Evolutionary conservation across 2,113 vertebrate species (phyloP), one percentile per base, ranked within the genome.

Genomic region (Panthera leo): DNA sequence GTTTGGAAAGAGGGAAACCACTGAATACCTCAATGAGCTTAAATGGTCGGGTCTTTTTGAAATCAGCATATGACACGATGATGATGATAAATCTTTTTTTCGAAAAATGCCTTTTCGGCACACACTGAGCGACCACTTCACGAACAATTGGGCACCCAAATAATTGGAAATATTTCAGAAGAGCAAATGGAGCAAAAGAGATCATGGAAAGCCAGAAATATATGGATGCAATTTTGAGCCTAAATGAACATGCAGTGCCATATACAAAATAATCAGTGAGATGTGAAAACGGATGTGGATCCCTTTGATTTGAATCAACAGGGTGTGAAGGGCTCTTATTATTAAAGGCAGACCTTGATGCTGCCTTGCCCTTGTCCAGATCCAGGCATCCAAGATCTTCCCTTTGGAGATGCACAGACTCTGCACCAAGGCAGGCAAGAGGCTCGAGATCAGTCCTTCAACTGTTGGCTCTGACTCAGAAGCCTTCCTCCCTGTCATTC

Each of bases 131-230:
- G 4, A 92, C 65, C 87, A 92, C 80, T 97, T 97, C 97, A 93
- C 0, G 68, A 98, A 93, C 80, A 98, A 96, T 97, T 58, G 95
- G 39, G 58, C 3, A 5, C 78, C 84, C 91, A 98, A 98, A 98
- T 78, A 19, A 97, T 97, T 96, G 95, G 97, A 98, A 98, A 96
- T 96, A 98, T 97, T 98, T 98, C 97, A 94, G 88, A 97, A 94
- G 82, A 97, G 92, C 65, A 98, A 98, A 97, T 97, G 97, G 97
- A 97, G 93, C 97, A 98, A 96, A 96, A 96, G 94, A 97, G 96
- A 97, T 96, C 95, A 88, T 55, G 45, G 93, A 97, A 97, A 97
- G 89, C 88, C 53, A 76, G 42, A 95, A 98, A 97, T 97, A 97
- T 89, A 97, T 97, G 96, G 79, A 85, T 97, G 48, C 75, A 96